Evolutionary conservation across 2,888 invertebrate genomes (phyloP).

Genomic region (Poecilobothrus nobilitatus): DNA sequence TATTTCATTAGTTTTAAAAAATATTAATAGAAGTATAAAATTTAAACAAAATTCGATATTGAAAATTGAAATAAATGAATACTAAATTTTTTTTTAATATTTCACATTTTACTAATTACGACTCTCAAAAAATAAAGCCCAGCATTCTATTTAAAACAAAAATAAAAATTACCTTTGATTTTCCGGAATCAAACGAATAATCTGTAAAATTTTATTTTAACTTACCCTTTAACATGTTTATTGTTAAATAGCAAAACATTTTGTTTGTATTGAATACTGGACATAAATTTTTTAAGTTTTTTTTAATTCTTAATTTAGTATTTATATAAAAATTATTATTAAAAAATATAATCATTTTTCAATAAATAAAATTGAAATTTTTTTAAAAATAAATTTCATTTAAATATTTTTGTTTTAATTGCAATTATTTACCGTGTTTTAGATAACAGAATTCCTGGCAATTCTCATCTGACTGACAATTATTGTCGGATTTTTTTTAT

Average conservation of each 20-base stretch:
- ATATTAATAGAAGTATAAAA: no score
- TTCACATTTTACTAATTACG: no score
- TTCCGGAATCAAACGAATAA: not conserved
- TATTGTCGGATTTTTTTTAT: not conserved
- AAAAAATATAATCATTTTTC: not conserved
- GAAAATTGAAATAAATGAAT: no score
- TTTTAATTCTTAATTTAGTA: not conserved
- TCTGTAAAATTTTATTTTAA: not conserved
- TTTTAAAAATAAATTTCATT: no score
- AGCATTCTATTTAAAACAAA: not conserved
- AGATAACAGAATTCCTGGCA: not conserved
- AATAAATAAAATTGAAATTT: no score
- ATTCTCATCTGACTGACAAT: slow-evolving; percentile 10
- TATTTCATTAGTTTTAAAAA: no score
- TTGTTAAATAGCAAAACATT: not conserved
- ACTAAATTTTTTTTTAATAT: no score
- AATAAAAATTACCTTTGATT: not conserved
- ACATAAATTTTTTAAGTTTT: not conserved
- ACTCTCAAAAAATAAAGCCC: not conserved
- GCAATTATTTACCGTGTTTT: not conserved
- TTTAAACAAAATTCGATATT: no score
- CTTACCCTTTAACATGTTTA: not conserved
- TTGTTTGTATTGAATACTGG: not conserved
- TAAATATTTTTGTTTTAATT: not conserved
- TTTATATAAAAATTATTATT: not conserved